Conservation (phyloP, 2,888 invertebrate species). For the Hetaerina titia region DNA sequence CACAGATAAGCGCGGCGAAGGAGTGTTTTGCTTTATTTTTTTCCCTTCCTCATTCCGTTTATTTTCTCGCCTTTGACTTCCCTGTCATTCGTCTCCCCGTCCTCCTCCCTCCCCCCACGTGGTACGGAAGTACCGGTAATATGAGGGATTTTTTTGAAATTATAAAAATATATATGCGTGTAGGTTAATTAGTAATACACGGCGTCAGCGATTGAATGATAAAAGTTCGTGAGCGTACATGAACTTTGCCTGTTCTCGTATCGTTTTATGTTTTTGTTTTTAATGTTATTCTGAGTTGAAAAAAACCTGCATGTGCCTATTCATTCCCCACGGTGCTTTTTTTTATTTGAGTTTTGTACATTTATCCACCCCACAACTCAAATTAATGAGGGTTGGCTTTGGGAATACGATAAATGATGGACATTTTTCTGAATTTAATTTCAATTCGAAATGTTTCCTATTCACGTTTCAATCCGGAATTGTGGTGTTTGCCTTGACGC, state of each 20-base stretch:
- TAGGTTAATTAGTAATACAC: slow-evolving; percentile 18
- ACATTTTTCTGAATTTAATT: neutral
- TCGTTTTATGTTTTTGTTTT: neutral
- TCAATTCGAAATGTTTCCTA: neutral
- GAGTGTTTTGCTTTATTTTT: neutral
- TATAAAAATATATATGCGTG: slow-evolving; percentile 36
- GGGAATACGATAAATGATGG: neutral
- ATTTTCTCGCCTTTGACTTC: neutral
- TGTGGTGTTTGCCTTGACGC: neutral
- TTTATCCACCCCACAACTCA: neutral
- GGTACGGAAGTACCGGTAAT: slow-evolving; percentile 6
- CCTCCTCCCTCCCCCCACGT: neutral
- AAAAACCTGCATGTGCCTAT: neutral
- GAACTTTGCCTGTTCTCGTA: neutral
- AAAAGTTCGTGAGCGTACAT: neutral
- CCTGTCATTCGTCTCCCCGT: neutral
- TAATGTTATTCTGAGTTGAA: neutral
- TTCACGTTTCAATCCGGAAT: neutral
- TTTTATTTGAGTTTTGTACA: neutral
- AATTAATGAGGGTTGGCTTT: neutral
- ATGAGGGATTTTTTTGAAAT: neutral
- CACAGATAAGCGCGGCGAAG: slow-evolving; percentile 39
- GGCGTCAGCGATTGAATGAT: neutral
- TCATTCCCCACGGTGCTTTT: neutral
- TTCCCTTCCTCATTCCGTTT: neutral